Percentiles rank a stretch among this genome's conserved stretches.
These are phyloP conservation scores for Sesamia inferens DNA, from an alignment of 2,888 invertebrate genomes.

Conservation along the genomic window DNA sequence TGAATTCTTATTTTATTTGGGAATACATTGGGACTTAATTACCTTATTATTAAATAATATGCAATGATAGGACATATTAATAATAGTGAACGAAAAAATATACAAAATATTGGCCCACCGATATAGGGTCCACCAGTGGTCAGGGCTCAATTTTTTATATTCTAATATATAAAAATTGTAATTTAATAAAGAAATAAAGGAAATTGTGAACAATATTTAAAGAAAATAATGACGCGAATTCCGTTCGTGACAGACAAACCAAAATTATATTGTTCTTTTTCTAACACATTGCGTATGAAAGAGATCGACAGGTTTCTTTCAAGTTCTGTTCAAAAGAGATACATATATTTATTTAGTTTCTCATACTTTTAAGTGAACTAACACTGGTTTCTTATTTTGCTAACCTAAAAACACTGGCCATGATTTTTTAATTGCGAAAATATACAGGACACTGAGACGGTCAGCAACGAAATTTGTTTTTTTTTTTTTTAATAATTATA, in stretches of 20 bases:
- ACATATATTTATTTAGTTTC: background rate
- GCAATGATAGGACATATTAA: background rate
- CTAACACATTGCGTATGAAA: background rate
- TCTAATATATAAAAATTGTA: too few relatives aligned
- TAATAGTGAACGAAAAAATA: background rate
- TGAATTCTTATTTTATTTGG: conserved; percentile 7
- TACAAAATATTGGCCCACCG: too few relatives aligned
- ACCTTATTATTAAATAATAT: conserved; percentile 10
- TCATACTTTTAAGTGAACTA: background rate
- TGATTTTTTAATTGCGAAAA: background rate
- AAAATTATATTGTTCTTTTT: background rate
- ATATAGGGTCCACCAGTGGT: too few relatives aligned
- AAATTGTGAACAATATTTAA: too few relatives aligned
- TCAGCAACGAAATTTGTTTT: background rate
- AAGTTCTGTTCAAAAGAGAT: background rate
- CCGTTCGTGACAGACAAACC: background rate
- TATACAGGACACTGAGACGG: background rate
- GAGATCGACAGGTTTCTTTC: background rate
- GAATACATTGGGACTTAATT: conserved; percentile 18
- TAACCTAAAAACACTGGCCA: background rate
- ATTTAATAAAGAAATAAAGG: too few relatives aligned
- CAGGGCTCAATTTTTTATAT: too few relatives aligned
- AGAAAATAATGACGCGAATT: background rate
- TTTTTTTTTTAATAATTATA: too few relatives aligned
- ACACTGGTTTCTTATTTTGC: background rate